These are phyloP conservation scores for Colostygia pectinataria DNA, from an alignment of 2,888 invertebrate species.

Conservation along the genomic window DNA sequence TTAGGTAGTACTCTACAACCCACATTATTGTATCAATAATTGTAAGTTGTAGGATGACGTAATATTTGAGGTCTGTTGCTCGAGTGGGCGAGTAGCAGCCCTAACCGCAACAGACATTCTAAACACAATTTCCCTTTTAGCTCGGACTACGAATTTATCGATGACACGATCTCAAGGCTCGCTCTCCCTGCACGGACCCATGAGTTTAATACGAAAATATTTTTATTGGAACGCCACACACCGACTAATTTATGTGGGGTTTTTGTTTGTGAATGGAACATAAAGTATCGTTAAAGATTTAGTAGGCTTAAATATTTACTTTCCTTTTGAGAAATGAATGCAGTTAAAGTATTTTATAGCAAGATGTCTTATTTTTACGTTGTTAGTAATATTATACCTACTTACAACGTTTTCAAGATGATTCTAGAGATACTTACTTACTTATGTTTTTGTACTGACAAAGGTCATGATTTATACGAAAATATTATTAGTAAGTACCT, in stretches of 20 bases:
- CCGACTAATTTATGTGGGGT: conserved; percentile 31
- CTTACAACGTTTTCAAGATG: too few species aligned
- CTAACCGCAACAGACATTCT: conserved; percentile 59
- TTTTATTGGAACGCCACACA: conserved; percentile 37
- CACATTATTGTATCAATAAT: too few species aligned
- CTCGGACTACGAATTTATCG: conserved; percentile 65
- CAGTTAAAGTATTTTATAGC: neutral
- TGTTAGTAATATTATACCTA: too few species aligned
- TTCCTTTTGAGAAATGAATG: conserved; percentile 1
- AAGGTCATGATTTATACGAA: too few species aligned
- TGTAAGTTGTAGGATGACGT: conserved; percentile 17
- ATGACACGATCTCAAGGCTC: conserved; percentile 61
- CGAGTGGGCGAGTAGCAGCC: conserved; percentile 38
- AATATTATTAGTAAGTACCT: too few species aligned
- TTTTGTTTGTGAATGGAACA: conserved; percentile 22
- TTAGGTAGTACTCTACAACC: too few species aligned
- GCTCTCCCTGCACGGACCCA: conserved; percentile 45
- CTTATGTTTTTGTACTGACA: too few species aligned
- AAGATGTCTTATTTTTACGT: too few species aligned
- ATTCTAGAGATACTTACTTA: too few species aligned
- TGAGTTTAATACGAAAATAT: conserved; percentile 49
- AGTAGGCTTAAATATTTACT: conserved; percentile 7
- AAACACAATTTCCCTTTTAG: conserved; percentile 78
- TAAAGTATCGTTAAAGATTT: conserved; percentile 15
- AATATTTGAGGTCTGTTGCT: conserved; percentile 28